Percentiles rank a stretch among this genome's conserved stretches.
Conservation (phyloP, 2,797 vertebrate genomes). For the Hypotaenidia okinawae region DNA sequence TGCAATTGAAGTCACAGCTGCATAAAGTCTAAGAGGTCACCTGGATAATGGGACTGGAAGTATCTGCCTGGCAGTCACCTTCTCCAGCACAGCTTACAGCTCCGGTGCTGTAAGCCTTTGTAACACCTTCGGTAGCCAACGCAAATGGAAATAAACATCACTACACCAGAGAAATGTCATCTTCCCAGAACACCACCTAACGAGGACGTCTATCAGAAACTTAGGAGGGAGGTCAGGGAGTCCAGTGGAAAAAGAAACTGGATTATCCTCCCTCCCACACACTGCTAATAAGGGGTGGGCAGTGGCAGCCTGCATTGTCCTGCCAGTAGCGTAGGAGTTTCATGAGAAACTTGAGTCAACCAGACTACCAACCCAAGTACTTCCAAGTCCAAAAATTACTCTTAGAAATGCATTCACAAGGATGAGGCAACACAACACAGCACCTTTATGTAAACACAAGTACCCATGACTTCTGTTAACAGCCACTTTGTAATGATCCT, state of each 20-base stretch:
- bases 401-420: not conserved
- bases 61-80: not conserved
- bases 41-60: fast-evolving
- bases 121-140: not conserved
- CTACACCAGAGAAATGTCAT: not conserved
- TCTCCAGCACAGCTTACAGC: not conserved
- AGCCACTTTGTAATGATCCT: not conserved
- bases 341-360: not conserved
- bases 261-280: not conserved
- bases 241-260: not conserved
- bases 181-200: not conserved
- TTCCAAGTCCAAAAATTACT: not conserved
- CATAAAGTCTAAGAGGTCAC: not conserved
- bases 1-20: not conserved
- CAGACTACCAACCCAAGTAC: not conserved
- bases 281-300: not conserved
- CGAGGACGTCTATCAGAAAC: not conserved
- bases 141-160: not conserved
- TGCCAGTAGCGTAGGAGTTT: not conserved
- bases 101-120: not conserved
- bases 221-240: not conserved
- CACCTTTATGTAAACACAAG: not conserved
- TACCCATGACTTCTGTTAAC: not conserved
- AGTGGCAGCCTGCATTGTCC: not conserved
- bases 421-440: not conserved